These are phyloP conservation scores for Phrynocephalus vlangalii DNA, from an alignment of 2,797 vertebrate genomes.

Conservation along the genomic window DNA sequence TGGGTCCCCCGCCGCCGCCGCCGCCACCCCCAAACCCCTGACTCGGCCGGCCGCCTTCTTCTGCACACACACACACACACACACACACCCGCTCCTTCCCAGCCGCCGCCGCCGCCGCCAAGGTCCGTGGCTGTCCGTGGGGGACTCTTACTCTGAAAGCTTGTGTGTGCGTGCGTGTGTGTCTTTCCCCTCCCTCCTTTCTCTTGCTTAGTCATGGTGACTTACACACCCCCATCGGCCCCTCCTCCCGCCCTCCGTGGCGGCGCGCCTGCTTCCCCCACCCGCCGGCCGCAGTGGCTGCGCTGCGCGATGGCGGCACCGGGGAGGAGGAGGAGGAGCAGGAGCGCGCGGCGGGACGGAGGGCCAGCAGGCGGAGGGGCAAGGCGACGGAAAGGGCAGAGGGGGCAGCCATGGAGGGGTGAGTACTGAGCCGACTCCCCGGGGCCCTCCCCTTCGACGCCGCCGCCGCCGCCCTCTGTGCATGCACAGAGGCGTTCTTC, in stretches of 20 bases:
- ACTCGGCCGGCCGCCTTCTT: too few relatives aligned
- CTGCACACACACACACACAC: too few relatives aligned
- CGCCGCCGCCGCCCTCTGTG: neutral
- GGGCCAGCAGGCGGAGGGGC: neutral
- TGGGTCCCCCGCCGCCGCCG: too few relatives aligned
- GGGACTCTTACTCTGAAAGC: conserved; percentile 40
- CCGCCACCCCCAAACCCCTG: too few relatives aligned
- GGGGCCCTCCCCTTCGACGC: neutral
- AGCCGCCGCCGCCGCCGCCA: too few relatives aligned
- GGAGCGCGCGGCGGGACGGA: neutral
- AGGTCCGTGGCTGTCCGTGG: neutral
- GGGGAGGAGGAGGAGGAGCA: conserved; percentile 10
- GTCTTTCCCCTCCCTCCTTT: neutral
- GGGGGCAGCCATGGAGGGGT: neutral
- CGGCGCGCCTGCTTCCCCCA: neutral
- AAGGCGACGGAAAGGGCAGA: neutral
- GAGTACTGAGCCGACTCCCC: neutral
- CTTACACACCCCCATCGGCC: neutral
- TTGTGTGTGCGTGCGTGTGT: neutral
- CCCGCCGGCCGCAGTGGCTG: neutral
- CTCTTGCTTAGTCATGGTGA: conserved; percentile 49
- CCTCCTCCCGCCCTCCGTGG: neutral
- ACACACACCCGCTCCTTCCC: too few relatives aligned
- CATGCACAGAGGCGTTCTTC: neutral
- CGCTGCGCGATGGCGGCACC: conserved; percentile 20